phyloP scores from a whole-genome alignment of 1,140 invertebrate genomes.

The Rhagoletis zephyria region DNA sequence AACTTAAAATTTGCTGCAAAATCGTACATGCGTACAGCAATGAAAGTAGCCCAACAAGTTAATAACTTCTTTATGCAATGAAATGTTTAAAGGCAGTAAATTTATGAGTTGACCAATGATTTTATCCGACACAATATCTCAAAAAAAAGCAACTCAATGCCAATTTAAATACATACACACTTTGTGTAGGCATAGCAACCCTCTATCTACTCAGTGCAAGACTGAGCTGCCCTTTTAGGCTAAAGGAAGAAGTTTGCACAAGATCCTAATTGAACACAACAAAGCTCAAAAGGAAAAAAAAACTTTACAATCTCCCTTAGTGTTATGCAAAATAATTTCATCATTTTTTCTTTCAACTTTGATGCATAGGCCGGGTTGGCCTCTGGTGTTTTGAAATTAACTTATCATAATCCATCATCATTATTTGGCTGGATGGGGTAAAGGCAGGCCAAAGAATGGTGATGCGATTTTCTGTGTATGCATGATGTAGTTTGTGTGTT shows the following conservation, averaged over 20 bases:
- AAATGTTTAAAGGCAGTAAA: not conserved
- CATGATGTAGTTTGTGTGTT: no score
- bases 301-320: not conserved
- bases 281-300: not conserved
- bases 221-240: no score
- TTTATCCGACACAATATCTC: not conserved
- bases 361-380: not conserved
- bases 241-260: not conserved
- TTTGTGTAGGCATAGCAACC: not conserved
- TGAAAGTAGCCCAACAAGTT: no score
- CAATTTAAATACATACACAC: not conserved
- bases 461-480: no score
- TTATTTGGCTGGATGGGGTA: not conserved
- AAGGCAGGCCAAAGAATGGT: not conserved
- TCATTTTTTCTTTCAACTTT: not conserved
- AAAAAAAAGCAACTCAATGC: not conserved
- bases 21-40: not conserved
- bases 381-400: slow-evolving; percentile 32
- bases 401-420: slow-evolving; percentile 7
- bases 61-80: no score
- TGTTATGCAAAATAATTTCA: not conserved
- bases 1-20: not conserved
- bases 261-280: not conserved
- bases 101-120: not conserved
- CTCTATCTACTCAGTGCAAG: not conserved